These are phyloP conservation scores for Nyctibius grandis DNA, from an alignment of 2,797 vertebrate species.

Conservation along the genomic window DNA sequence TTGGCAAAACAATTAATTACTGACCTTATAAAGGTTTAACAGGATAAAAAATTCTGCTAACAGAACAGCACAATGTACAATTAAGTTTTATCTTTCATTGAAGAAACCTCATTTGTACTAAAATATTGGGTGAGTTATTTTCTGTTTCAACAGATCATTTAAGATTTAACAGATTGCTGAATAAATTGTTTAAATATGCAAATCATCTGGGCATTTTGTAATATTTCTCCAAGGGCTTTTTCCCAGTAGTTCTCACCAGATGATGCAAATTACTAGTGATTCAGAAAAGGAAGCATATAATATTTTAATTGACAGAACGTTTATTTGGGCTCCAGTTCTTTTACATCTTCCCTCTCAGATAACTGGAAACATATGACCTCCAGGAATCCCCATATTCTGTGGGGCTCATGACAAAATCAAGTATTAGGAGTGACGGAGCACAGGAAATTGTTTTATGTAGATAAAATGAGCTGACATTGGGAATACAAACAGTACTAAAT, in stretches of 20 bases:
- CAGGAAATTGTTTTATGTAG: not conserved
- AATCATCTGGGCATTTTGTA: slow-evolving; percentile 40
- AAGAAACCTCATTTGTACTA: slow-evolving; percentile 16
- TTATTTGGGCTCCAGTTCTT: slow-evolving; percentile 14
- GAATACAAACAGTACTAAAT: not conserved
- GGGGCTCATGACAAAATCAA: not conserved
- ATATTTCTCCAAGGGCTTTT: slow-evolving; percentile 50
- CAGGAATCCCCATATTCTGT: not conserved
- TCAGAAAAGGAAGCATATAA: slow-evolving; percentile 15
- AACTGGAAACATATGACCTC: not conserved
- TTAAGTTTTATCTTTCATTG: not conserved
- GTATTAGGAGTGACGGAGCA: not conserved
- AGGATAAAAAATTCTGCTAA: not conserved
- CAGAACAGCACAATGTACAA: not conserved
- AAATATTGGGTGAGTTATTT: slow-evolving; percentile 23
- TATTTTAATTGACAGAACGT: slow-evolving; percentile 40
- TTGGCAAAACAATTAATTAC: slow-evolving; percentile 35
- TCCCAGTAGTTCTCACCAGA: slow-evolving; percentile 17
- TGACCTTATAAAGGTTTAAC: slow-evolving; percentile 17
- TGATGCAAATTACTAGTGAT: slow-evolving; percentile 36
- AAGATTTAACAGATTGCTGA: slow-evolving; percentile 45
- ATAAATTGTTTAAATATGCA: slow-evolving; percentile 58
- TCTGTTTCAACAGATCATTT: slow-evolving; percentile 38
- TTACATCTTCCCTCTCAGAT: not conserved
- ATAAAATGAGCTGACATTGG: not conserved